Percentiles rank a stretch among this genome's conserved stretches.
phyloP scores from a whole-genome alignment of 2,888 invertebrate species.

The Polymixis flavicincta region DNA sequence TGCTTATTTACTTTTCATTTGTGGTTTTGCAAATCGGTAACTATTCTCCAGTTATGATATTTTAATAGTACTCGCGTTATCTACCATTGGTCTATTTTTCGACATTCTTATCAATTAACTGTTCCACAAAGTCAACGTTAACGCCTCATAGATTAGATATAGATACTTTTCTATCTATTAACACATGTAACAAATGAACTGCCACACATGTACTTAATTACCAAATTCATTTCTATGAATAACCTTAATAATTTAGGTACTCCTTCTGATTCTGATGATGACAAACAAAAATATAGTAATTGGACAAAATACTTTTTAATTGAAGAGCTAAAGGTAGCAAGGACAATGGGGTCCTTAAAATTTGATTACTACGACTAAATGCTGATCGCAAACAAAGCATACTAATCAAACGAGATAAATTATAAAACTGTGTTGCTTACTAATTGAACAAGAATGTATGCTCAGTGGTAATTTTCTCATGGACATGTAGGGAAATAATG shows the following conservation, averaged over 20 bases:
- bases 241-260: neutral
- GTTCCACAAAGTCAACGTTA: conserved; percentile 68
- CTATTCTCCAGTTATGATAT: conserved; percentile 14
- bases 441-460: conserved; percentile 4
- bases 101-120: conserved; percentile 71
- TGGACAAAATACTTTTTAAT: conserved; percentile 11
- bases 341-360: neutral
- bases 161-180: conserved; percentile 43
- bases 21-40: conserved; percentile 30
- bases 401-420: conserved; percentile 6
- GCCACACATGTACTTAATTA: neutral
- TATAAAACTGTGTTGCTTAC: conserved; percentile 13
- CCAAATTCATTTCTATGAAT: neutral
- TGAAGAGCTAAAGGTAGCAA: neutral
- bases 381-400: conserved; percentile 13
- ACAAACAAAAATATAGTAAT: neutral
- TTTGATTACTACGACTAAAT: neutral
- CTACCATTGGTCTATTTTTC: conserved; percentile 62
- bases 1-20: conserved; percentile 38
- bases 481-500: conserved; percentile 11
- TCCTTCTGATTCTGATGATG: neutral
- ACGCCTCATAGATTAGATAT: conserved; percentile 74
- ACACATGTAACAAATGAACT: conserved; percentile 12
- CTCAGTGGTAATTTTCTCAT: conserved; percentile 23
- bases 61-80: conserved; percentile 48